Conservation (phyloP, 2,888 invertebrate species). For the Melinaea menophilus region DNA sequence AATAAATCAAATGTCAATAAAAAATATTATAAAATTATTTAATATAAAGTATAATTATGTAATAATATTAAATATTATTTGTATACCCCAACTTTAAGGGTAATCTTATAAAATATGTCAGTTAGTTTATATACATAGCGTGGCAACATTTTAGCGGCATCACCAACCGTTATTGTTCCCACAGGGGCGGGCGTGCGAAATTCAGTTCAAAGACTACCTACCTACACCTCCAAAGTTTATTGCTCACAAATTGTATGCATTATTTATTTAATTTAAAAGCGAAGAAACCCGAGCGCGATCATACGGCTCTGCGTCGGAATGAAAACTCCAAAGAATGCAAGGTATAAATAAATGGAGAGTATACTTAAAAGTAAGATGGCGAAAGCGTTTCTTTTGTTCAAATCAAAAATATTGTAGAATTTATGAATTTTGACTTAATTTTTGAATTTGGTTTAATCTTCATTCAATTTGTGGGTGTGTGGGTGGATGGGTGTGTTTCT, state of each 20-base stretch:
- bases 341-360: conserved; percentile 29
- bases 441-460: not conserved
- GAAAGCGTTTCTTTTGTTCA: conserved; percentile 10
- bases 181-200: conserved; percentile 59
- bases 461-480: too few relatives aligned
- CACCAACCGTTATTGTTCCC: conserved; percentile 68
- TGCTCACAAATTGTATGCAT: conserved; percentile 76
- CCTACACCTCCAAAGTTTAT: conserved; percentile 70
- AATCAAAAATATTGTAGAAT: conserved; percentile 8
- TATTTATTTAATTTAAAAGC: conserved; percentile 78
- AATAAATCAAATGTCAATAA: too few relatives aligned
- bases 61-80: too few relatives aligned
- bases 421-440: not conserved
- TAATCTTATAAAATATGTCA: not conserved
- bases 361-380: conserved; percentile 19
- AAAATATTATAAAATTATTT: too few relatives aligned
- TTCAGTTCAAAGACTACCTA: conserved; percentile 61
- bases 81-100: not conserved
- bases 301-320: conserved; percentile 52
- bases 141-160: conserved; percentile 45
- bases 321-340: conserved; percentile 51
- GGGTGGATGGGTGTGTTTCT: too few relatives aligned
- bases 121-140: conserved; percentile 7
- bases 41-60: too few relatives aligned
- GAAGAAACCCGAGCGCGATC: conserved; percentile 70